phyloP scores from a whole-genome alignment of 92 coral and sea anemone genomes.

The Diadumene lineata region DNA sequence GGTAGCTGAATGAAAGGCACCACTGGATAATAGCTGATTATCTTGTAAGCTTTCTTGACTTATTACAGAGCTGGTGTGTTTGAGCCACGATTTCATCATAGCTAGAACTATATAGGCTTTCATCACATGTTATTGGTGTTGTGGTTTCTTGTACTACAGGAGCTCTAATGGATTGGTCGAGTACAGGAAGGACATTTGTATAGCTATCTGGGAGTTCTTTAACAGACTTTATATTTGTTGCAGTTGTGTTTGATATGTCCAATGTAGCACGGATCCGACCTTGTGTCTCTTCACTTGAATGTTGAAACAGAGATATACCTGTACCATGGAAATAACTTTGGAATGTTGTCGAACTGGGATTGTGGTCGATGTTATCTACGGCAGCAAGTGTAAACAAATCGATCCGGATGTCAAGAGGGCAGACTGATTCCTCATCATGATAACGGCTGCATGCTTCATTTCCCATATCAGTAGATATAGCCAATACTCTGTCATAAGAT shows the following conservation, averaged over 20 bases:
- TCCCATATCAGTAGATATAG: conserved; percentile 67
- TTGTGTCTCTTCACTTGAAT: conserved; percentile 31
- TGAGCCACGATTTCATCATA: neutral
- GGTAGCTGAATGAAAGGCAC: conserved; percentile 52
- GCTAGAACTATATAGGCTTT: conserved; percentile 3
- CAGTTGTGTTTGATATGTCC: conserved; percentile 10
- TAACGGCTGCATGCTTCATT: conserved; percentile 57
- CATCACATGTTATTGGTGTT: conserved; percentile 9
- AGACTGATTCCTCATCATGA: conserved; percentile 49
- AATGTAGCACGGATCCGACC: conserved; percentile 25
- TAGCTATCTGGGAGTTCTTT: conserved; percentile 40
- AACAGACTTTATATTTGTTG: conserved; percentile 42
- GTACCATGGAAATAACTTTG: conserved; percentile 66
- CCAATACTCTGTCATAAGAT: conserved; percentile 61
- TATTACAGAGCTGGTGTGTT: neutral
- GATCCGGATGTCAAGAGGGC: conserved; percentile 49
- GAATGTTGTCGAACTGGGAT: conserved; percentile 64
- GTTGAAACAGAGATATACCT: conserved; percentile 63
- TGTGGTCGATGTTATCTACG: conserved; percentile 70
- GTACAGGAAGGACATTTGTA: conserved; percentile 45
- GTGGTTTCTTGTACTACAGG: conserved; percentile 26
- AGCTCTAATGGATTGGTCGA: conserved; percentile 12
- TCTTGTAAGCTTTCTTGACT: conserved; percentile 27
- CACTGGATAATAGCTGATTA: conserved; percentile 51
- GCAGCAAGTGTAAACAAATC: conserved; percentile 63